Evolutionary conservation across 2,113 vertebrate genomes (phyloP), one percentile per base, ranked within the genome.

Genomic region (Caranx ignobilis): DNA sequence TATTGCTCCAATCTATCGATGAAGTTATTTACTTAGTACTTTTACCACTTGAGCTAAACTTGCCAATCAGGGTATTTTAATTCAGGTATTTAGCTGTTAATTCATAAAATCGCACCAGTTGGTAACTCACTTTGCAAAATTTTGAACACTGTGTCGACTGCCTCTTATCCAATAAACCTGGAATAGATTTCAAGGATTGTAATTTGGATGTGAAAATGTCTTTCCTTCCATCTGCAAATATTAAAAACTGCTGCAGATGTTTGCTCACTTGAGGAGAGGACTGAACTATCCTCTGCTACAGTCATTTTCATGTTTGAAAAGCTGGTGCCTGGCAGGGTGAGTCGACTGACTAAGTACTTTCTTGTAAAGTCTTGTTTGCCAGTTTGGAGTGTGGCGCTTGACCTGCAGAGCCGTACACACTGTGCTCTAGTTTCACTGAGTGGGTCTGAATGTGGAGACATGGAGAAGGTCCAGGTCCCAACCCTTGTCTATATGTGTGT

Each of bases 341-440:
- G 16, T 5, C 35, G 45, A 69, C 10, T 37, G 37, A 34, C 37
- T 56, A 11, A 57, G 54, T 50, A 35, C 11, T 10, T 47, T 21
- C 64, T 59, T 6, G 26, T 72, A 48, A 70, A 81, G 18, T 59
- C 35, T 54, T 55, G 50, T 72, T 65, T 81, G 65, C 73, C 67
- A 50, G 52, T 45, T 69, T 67, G 65, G 15, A 75, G 48, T 50
- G 31, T 41, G 34, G 21, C 34, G 41, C 55, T 73, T 78, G 66
- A 77, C 59, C 71, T 75, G 35, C 66, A 68, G 26, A 65, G 37
- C 52, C 65, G 21, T n/a, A 35, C 54, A 71, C 4, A 12, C 2
- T 39, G 2, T 57, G 31, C 19, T 71, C 68, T 57, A 9, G 62
- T 81, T 75, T 85, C 34, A 72, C 50, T 32, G 71, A 71, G 35